Evolutionary conservation across 2,888 invertebrate species (phyloP), one percentile per base, ranked within the genome.

Genomic region (Apocheima hispidaria): DNA sequence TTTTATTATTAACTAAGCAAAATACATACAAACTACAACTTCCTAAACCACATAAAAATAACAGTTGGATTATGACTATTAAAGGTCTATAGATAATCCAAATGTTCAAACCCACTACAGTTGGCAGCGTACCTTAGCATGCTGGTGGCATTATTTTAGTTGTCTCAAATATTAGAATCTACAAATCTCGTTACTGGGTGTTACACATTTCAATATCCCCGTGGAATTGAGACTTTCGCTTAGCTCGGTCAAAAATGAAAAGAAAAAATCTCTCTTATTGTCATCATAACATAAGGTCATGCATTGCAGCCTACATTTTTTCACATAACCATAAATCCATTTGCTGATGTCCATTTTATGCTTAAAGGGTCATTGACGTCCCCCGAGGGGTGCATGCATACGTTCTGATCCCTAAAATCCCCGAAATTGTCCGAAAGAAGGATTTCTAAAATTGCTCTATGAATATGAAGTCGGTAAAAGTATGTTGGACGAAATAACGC

Each of bases 391-490:
- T 63, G 63, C 63, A 57, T 61, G 40, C 64, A 66, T 70, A 65
- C 60, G 63, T 59, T 70, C 48, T 49, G 58, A 61, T 52, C 71
- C 73, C 66, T 46, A 53, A 41, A 65, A 63, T 66, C 61, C 57
- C 59, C 66, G 48, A 46, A 64, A 66, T 58, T 21, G 77, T 73
- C 78, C 70, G n/a, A 71, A 72, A 73, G 73, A 82, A 84, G 85
- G 84, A 88, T 88, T 86, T 87, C 78, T 77, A 81, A 86, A 88
- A 90, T 88, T 83, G 86, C 85, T 82, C 86, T 79, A 90, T 90
- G 91, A 90, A 92, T 91, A 91, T 87, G 86, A 90, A 90, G 87
- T 84, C 23, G 84, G 82, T 75, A 90, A 90, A 86, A 79, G 87
- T 86, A 88, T 81, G 80, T 84, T 80, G 81, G 82, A 81, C 83